Percentiles rank a stretch among this genome's conserved stretches.
These are phyloP conservation scores for Ips typographus DNA, from an alignment of 1,140 invertebrate genomes.

Conservation along the genomic window DNA sequence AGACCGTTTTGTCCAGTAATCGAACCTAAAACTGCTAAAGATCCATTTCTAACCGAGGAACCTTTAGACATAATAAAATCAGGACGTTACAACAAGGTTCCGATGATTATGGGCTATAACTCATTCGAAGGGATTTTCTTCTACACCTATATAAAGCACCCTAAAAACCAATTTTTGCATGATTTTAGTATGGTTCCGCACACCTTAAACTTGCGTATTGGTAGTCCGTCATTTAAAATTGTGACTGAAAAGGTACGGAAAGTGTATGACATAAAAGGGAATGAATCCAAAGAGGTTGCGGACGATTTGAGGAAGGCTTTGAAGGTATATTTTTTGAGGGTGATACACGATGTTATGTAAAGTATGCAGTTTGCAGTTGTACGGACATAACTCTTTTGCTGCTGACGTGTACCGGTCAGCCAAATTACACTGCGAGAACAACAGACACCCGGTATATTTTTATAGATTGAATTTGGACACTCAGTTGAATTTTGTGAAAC, in stretches of 20 bases:
- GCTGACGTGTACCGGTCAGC: slow-evolving; percentile 32
- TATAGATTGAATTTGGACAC: slow-evolving; percentile 40
- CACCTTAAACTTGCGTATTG: slow-evolving; percentile 52
- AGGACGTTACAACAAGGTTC: slow-evolving; percentile 52
- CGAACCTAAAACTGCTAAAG: slow-evolving; percentile 51
- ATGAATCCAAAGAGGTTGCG: background rate
- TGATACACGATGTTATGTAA: background rate
- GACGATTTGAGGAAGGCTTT: slow-evolving; percentile 6
- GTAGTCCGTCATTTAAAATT: slow-evolving; percentile 50
- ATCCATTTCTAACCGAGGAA: slow-evolving; percentile 53
- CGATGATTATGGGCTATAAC: slow-evolving; percentile 59
- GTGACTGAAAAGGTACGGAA: slow-evolving; percentile 53
- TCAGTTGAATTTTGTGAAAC: slow-evolving; percentile 38
- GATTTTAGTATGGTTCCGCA: slow-evolving; percentile 47
- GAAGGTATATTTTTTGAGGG: background rate
- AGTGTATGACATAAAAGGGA: slow-evolving; percentile 12
- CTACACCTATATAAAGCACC: slow-evolving; percentile 54
- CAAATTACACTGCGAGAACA: slow-evolving; percentile 23
- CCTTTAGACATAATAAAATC: slow-evolving; percentile 53
- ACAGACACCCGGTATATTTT: slow-evolving; percentile 35
- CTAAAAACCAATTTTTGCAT: slow-evolving; percentile 18
- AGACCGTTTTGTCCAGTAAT: slow-evolving; percentile 56
- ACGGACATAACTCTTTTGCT: slow-evolving; percentile 38
- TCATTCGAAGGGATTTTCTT: slow-evolving; percentile 46
- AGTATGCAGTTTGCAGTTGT: slow-evolving; percentile 31